phyloP scores from a whole-genome alignment of 1,140 invertebrate genomes.

The Drosophila ananassae region DNA sequence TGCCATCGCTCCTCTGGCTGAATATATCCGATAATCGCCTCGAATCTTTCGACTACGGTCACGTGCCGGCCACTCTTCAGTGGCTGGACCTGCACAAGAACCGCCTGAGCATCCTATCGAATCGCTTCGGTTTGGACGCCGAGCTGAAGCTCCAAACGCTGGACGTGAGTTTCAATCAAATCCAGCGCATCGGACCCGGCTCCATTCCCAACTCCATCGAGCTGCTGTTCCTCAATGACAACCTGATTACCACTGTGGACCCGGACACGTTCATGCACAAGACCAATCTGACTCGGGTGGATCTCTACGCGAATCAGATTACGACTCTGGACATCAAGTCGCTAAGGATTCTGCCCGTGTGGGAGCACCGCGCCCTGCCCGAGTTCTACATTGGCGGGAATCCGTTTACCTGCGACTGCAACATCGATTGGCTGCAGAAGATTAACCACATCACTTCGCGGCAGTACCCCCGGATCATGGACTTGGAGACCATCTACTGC shows the following conservation, averaged over 20 bases:
- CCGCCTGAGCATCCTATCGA: constrained; percentile 91
- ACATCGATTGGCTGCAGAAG: constrained; percentile 94
- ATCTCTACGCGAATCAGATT: constrained; percentile 94
- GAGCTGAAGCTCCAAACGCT: constrained; percentile 90
- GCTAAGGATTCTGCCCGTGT: constrained; percentile 89
- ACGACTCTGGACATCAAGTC: constrained; percentile 92
- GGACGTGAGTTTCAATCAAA: constrained; percentile 93
- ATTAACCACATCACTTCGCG: constrained; percentile 91
- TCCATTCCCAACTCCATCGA: constrained; percentile 92
- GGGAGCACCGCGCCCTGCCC: constrained; percentile 88
- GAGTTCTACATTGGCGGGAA: constrained; percentile 95
- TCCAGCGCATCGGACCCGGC: constrained; percentile 88
- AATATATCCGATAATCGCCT: constrained; percentile 96
- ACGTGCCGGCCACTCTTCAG: constrained; percentile 91
- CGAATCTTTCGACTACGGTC: constrained; percentile 94
- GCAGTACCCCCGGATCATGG: constrained; percentile 95
- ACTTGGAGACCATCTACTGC: constrained; percentile 95
- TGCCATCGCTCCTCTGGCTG: constrained; percentile 93
- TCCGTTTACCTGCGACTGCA: constrained; percentile 94
- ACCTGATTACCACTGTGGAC: constrained; percentile 91
- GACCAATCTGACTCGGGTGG: constrained; percentile 91
- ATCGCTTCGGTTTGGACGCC: constrained; percentile 89
- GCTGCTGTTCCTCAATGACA: constrained; percentile 92
- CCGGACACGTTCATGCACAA: constrained; percentile 93
- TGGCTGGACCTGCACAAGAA: constrained; percentile 97